Conservation (phyloP, 2,888 invertebrate genomes). For the Macrosiphum euphorbiae region DNA sequence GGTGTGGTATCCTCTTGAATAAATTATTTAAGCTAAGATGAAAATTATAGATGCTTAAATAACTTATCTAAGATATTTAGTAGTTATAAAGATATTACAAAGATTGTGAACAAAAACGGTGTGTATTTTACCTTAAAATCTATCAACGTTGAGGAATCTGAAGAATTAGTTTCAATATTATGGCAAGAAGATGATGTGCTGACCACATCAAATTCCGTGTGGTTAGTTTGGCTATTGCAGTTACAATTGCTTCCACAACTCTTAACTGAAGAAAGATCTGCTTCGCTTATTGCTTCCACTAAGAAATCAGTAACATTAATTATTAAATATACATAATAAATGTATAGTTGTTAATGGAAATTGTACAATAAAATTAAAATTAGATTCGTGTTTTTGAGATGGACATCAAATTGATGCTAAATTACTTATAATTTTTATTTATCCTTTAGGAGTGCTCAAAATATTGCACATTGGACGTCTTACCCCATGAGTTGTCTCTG, state of each 20-base stretch:
- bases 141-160: constrained; percentile 10
- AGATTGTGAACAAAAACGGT: background rate
- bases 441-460: background rate
- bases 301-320: background rate
- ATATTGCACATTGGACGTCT: background rate
- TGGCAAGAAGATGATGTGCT: background rate
- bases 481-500: too few relatives aligned
- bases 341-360: background rate
- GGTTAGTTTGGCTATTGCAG: background rate
- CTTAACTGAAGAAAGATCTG: background rate
- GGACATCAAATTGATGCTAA: background rate
- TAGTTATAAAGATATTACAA: background rate
- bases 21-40: too few relatives aligned
- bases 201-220: constrained; percentile 19
- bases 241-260: background rate
- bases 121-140: constrained; percentile 17
- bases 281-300: background rate
- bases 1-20: too few relatives aligned
- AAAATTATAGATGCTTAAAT: too few relatives aligned
- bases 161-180: background rate
- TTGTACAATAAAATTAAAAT: background rate
- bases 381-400: background rate
- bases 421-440: background rate
- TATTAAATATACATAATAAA: background rate
- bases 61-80: too few relatives aligned